A percentile compares a stretch with the other conserved stretches of the same genome.
Conservation (phyloP, 2,888 invertebrate genomes). For the Blastobasis lacticolella region DNA sequence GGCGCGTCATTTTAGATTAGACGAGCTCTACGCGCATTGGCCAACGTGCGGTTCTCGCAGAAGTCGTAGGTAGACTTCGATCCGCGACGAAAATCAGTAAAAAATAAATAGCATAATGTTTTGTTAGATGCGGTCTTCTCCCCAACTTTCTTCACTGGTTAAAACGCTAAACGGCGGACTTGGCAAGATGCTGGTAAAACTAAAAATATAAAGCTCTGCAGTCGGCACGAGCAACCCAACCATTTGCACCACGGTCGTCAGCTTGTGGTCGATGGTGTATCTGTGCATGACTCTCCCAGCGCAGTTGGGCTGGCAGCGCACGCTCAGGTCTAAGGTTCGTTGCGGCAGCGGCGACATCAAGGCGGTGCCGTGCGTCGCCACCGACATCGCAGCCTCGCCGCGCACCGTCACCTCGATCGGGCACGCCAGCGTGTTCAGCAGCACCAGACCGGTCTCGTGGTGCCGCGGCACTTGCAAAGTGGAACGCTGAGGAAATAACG, state of each 20-base stretch:
- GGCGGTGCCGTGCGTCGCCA: conserved; percentile 51
- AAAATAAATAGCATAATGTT: not conserved
- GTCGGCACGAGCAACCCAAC: conserved; percentile 19
- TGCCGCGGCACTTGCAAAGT: conserved; percentile 55
- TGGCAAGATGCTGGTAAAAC: not conserved
- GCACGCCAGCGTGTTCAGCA: conserved; percentile 79
- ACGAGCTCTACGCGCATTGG: too few species aligned
- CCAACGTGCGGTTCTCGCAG: too few species aligned
- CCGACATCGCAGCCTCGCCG: conserved; percentile 41
- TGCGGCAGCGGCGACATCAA: conserved; percentile 54
- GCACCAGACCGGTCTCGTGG: conserved; percentile 68
- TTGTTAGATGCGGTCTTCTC: too few species aligned
- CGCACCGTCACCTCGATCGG: conserved; percentile 49
- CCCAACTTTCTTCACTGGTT: too few species aligned
- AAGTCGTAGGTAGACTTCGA: too few species aligned
- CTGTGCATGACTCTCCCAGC: conserved; percentile 48
- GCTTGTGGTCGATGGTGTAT: conserved; percentile 24
- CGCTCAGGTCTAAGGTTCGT: conserved; percentile 26
- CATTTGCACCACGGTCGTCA: conserved; percentile 47
- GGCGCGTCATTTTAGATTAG: too few species aligned
- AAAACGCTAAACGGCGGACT: not conserved
- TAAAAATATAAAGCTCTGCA: not conserved
- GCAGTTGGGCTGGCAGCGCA: conserved; percentile 36
- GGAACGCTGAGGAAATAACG: conserved; percentile 36
- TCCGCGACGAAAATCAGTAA: too few species aligned